Conservation (phyloP, 2,797 vertebrate genomes). For the Sebastes kiyomatsui region DNA sequence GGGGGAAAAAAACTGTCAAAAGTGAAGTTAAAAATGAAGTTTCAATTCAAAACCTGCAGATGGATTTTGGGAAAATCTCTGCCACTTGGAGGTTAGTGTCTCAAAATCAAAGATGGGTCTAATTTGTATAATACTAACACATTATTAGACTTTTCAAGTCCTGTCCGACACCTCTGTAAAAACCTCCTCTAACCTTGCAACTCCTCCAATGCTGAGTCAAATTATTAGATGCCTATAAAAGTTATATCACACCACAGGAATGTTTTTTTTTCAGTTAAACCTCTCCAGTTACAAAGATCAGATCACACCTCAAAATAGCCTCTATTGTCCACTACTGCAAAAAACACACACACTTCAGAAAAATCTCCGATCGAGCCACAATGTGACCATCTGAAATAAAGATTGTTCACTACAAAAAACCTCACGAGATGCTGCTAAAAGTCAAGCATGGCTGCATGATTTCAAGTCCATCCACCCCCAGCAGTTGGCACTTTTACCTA, state of each 20-base stretch:
- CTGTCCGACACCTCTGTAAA: background rate
- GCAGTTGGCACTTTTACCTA: conserved; percentile 33
- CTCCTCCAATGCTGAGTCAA: background rate
- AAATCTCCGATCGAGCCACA: background rate
- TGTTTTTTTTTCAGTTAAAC: conserved; percentile 13
- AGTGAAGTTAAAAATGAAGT: background rate
- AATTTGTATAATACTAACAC: background rate
- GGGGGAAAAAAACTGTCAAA: background rate
- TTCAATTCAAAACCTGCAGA: background rate
- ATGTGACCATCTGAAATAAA: conserved; percentile 6
- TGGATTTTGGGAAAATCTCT: background rate
- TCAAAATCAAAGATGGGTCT: background rate
- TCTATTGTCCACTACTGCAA: conserved; percentile 30
- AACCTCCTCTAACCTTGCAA: background rate
- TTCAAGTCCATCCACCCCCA: conserved; percentile 19
- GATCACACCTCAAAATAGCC: conserved; percentile 21
- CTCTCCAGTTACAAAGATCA: background rate
- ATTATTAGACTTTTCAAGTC: background rate
- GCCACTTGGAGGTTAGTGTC: background rate
- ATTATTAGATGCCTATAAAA: conserved; percentile 3
- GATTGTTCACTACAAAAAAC: conserved; percentile 49
- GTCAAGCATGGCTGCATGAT: background rate
- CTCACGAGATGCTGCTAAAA: background rate
- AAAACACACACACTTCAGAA: background rate
- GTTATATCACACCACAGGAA: background rate